phyloP scores from a whole-genome alignment of 2,888 invertebrate species.

The Latrodectus elegans region DNA sequence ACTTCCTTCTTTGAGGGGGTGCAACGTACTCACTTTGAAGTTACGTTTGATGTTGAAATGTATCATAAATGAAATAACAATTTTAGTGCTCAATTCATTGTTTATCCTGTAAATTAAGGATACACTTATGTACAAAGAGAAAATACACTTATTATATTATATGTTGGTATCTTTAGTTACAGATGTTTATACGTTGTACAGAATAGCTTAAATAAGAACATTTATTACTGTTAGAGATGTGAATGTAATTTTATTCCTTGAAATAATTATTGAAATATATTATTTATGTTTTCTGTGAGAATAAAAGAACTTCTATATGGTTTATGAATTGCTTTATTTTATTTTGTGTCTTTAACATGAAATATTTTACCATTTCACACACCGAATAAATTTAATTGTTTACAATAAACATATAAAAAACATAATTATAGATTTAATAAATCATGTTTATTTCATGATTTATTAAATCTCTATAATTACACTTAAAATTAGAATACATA shows the following conservation, averaged over 20 bases:
- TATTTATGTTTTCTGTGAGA: conserved; percentile 64
- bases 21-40: no score
- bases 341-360: neutral
- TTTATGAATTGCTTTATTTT: conserved; percentile 11
- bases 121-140: conserved; percentile 38
- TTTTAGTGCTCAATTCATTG: conserved; percentile 60
- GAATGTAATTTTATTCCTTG: conserved; percentile 58
- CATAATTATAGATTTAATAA: no score
- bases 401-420: no score
- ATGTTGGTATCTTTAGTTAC: conserved; percentile 63
- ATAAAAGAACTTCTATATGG: conserved; percentile 60
- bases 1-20: no score
- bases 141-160: conserved; percentile 37
- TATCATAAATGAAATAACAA: neutral
- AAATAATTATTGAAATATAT: conserved; percentile 45
- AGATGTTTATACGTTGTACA: conserved; percentile 67
- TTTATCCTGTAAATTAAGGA: conserved; percentile 50
- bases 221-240: conserved; percentile 56
- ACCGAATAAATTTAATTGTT: no score
- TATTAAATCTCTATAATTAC: no score
- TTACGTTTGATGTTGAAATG: no score
- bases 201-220: conserved; percentile 58
- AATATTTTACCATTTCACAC: no score
- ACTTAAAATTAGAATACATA: no score
- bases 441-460: no score